Evolutionary conservation across 2,113 vertebrate genomes (phyloP), one percentile per base, ranked within the genome.

Genomic region (Oophaga pumilio): DNA sequence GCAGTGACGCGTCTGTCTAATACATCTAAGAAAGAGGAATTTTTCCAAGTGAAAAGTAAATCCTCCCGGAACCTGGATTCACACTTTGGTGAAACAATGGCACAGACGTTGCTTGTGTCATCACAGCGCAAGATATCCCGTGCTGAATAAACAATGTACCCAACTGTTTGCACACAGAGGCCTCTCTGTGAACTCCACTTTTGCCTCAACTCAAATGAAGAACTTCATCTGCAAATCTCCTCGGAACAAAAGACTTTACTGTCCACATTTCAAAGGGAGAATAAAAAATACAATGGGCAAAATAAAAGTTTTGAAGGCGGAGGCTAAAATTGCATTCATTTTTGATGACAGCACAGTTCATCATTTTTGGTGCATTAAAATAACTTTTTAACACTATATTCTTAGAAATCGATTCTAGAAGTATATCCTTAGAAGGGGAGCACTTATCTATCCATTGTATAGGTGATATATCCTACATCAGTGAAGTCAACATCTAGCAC

Each of bases 81-180:
- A 68, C 85, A 80, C 43, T 86, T 62, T 80, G 76, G n/a, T 10
- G 20, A 69, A 71, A 80, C 85, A 86, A 79, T 80, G 64, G 76
- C 18, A 13, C 33, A 33, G 56, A 15, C 60, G 57, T 66, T 43
- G 52, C 69, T 59, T 49, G 84, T 86, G 74, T 77, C 71, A 78
- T 78, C 74, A 64, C 84, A 52, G 59, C 8, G 71, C 26, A 24
- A 76, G 71, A 76, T 85, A 62, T 76, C 57, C 69, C 69, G 22
- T 28, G 74, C 85, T 80, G 76, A 80, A 86, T 86, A 86, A 86
- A 86, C 85, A 86, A 86, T 43, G 76, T 53, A 18, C 74, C 85
- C 85, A 53, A 86, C 85, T 86, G 85, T 86, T 86, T 62, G 49
- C 77, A 82, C 66, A 87, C 53, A 87, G 71, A 82, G 52, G 64